Evolutionary conservation across 2,113 vertebrate genomes (phyloP).

Genomic region (Perca fluviatilis): DNA sequence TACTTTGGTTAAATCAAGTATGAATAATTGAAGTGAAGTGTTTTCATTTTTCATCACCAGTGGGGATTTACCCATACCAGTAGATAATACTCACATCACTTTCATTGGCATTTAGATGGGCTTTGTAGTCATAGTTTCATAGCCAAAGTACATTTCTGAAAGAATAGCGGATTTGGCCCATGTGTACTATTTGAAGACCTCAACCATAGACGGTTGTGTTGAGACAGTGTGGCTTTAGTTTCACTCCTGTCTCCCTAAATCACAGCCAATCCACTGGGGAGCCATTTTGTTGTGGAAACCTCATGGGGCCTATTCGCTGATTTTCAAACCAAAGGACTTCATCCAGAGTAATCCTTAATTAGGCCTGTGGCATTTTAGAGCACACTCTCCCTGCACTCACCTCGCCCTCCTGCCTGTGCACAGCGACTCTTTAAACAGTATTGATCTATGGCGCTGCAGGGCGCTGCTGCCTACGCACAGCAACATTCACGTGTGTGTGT

Average conservation of each 20-base stretch:
- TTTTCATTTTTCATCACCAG: not conserved
- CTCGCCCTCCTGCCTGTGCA: constrained; percentile 57
- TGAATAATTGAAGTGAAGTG: not conserved
- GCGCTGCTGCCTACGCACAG: constrained; percentile 33
- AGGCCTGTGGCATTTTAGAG: constrained; percentile 72
- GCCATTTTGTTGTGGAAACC: constrained; percentile 49
- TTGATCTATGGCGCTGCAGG: constrained; percentile 63
- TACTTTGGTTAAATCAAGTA: not conserved
- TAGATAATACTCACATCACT: not conserved
- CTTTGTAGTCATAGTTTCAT: constrained; percentile 18
- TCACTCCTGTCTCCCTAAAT: constrained; percentile 37
- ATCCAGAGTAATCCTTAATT: constrained; percentile 79
- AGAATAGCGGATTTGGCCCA: not conserved
- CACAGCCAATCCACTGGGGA: constrained; percentile 53
- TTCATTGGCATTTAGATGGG: not conserved
- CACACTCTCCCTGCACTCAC: constrained; percentile 62
- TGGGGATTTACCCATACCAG: not conserved
- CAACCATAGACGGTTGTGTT: not conserved
- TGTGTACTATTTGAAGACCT: not conserved
- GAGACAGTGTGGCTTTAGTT: constrained; percentile 13
- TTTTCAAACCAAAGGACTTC: constrained; percentile 71
- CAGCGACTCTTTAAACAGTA: constrained; percentile 66
- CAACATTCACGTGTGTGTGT: constrained; percentile 6
- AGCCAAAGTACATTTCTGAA: not conserved
- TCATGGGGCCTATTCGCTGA: constrained; percentile 47